Evolutionary conservation across 2,888 invertebrate genomes (phyloP).

Genomic region (Nowickia ferox): DNA sequence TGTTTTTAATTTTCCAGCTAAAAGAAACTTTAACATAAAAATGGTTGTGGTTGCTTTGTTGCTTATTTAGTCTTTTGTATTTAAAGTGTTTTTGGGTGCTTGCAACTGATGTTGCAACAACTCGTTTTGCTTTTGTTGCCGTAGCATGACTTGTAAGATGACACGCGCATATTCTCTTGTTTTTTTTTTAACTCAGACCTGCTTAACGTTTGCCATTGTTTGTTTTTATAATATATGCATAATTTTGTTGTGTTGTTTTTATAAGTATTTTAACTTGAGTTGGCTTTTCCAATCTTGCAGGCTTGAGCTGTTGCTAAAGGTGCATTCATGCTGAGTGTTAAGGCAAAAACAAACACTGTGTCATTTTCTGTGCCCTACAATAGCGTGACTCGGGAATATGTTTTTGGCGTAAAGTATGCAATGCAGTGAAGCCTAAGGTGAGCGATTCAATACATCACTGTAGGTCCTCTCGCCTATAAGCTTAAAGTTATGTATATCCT

Average conservation of each 20-base stretch:
- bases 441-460: too few relatives aligned
- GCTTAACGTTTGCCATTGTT: slow-evolving; percentile 41
- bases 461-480: too few relatives aligned
- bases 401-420: too few relatives aligned
- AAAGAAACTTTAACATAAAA: slow-evolving; percentile 48
- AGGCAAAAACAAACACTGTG: slow-evolving; percentile 17
- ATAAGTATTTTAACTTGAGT: slow-evolving; percentile 62
- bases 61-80: slow-evolving; percentile 44
- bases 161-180: slow-evolving; percentile 61
- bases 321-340: slow-evolving; percentile 58
- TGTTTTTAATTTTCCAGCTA: slow-evolving; percentile 28
- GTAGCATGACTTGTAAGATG: slow-evolving; percentile 65
- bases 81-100: slow-evolving; percentile 58
- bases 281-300: slow-evolving; percentile 42
- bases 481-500: too few relatives aligned
- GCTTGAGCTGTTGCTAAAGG: slow-evolving; percentile 46
- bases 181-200: slow-evolving; percentile 19
- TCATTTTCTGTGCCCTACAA: slow-evolving; percentile 23
- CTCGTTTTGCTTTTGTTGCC: slow-evolving; percentile 30
- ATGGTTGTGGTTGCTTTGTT: slow-evolving; percentile 53
- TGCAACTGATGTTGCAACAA: slow-evolving; percentile 21
- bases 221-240: slow-evolving; percentile 55
- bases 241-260: slow-evolving; percentile 59
- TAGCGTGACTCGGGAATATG: too few relatives aligned
- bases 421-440: too few relatives aligned